A percentile compares a stretch with the other conserved stretches of the same genome.
Conservation (phyloP, 2,888 invertebrate genomes). For the Thereva nobilitata region DNA sequence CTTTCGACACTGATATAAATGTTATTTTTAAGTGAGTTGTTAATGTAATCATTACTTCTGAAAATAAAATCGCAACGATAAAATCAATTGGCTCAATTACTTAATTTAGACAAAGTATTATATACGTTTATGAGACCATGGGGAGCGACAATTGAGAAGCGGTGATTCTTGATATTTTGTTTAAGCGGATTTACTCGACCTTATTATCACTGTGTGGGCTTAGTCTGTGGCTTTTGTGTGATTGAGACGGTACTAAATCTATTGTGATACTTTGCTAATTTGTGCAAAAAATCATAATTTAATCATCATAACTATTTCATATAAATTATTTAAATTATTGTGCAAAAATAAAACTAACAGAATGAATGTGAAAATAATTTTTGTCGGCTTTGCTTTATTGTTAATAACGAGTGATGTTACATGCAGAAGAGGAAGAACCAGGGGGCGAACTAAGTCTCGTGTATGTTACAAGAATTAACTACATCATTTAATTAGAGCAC, state of each 20-base stretch:
- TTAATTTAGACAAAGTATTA: conserved; percentile 52
- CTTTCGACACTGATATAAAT: conserved; percentile 17
- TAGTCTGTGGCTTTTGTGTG: conserved; percentile 8
- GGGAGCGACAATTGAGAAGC: conserved; percentile 41
- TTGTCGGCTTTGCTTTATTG: conserved; percentile 55
- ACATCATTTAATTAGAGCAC: too few species aligned
- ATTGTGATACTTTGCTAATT: neutral
- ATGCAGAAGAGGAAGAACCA: conserved; percentile 68
- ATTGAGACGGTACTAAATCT: too few species aligned
- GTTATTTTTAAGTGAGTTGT: too few species aligned
- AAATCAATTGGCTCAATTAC: conserved; percentile 35
- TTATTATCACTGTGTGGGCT: conserved; percentile 23
- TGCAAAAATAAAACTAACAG: conserved; percentile 51
- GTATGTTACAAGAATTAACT: conserved; percentile 53
- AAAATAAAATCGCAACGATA: conserved; percentile 14
- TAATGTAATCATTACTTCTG: conserved; percentile 13
- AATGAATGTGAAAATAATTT: conserved; percentile 45
- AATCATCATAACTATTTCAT: neutral
- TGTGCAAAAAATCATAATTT: neutral
- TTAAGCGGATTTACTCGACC: conserved; percentile 25
- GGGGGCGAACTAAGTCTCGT: conserved; percentile 77
- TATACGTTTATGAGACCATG: conserved; percentile 45
- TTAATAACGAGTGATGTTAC: conserved; percentile 57
- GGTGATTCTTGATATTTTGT: conserved; percentile 28
- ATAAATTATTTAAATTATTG: conserved; percentile 4